Conservation (phyloP, 2,888 invertebrate species). For the Lasioglossum lativentre region DNA sequence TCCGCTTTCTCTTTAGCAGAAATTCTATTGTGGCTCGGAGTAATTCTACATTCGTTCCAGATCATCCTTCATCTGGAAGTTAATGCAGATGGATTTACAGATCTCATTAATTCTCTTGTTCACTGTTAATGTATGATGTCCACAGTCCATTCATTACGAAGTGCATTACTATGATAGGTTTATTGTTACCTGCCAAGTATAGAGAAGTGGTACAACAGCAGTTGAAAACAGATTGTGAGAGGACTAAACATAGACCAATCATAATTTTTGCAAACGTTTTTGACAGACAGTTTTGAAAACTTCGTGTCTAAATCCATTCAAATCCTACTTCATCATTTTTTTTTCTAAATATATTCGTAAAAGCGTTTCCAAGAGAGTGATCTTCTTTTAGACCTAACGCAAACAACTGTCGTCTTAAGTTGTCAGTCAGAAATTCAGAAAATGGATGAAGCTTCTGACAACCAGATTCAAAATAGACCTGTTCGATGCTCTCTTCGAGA, state of each 20-base stretch:
- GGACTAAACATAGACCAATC: not conserved
- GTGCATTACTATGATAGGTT: not conserved
- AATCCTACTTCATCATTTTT: not conserved
- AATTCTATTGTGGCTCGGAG: not conserved
- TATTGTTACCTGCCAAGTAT: not conserved
- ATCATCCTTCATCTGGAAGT: not conserved
- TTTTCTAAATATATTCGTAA: not conserved
- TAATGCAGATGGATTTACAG: not conserved
- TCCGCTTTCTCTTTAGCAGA: not conserved
- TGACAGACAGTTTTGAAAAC: not conserved
- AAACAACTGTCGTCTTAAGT: not conserved
- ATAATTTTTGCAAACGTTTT: not conserved
- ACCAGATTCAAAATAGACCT: not conserved
- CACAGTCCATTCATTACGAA: not conserved
- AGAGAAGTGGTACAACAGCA: not conserved
- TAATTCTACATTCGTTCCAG: constrained; percentile 2
- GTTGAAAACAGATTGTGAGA: not conserved
- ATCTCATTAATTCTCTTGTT: not conserved
- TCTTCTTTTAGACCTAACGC: not conserved
- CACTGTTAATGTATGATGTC: not conserved
- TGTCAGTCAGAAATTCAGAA: not conserved
- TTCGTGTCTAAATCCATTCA: not conserved
- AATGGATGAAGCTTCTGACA: not conserved
- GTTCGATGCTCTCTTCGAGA: not conserved
- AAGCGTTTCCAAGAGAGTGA: not conserved